Conservation (phyloP, 2,113 vertebrate species). For the Oreocharis arfaki region DNA sequence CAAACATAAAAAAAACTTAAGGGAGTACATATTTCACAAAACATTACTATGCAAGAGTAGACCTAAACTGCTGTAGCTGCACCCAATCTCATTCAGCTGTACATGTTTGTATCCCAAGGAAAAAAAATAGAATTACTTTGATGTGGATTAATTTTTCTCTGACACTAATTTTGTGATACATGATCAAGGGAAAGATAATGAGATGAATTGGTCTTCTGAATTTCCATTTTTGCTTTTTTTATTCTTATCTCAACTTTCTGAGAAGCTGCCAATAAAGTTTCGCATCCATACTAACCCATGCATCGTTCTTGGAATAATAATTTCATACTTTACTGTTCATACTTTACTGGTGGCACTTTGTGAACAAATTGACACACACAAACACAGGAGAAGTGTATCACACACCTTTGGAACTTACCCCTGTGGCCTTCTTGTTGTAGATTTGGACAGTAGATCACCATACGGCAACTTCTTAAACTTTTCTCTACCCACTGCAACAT, state of each 20-base stretch:
- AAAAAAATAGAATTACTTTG: not conserved
- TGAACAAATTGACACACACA: not conserved
- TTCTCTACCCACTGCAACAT: constrained; percentile 93
- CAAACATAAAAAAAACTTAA: not conserved
- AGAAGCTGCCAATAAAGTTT: not conserved
- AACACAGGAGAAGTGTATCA: not conserved
- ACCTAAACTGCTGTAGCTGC: not conserved
- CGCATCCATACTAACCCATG: not conserved
- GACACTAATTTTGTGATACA: not conserved
- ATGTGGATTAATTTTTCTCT: not conserved
- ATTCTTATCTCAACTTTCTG: not conserved
- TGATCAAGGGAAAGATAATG: not conserved
- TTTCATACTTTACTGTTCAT: not conserved
- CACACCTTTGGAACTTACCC: constrained; percentile 74
- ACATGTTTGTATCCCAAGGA: not conserved
- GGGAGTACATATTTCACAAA: not conserved
- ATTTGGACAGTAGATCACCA: constrained; percentile 85
- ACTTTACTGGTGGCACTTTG: not conserved
- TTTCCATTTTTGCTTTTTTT: not conserved
- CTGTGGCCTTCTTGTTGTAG: constrained; percentile 72
- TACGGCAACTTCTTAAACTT: constrained; percentile 91
- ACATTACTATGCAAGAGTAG: not conserved
- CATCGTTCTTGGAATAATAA: not conserved
- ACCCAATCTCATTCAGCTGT: not conserved
- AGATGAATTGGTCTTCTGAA: not conserved